A percentile compares a stretch with the other conserved stretches of the same genome.
Evolutionary conservation across 2,113 vertebrate genomes (phyloP).

Genomic region (Solenodon paradoxus): DNA sequence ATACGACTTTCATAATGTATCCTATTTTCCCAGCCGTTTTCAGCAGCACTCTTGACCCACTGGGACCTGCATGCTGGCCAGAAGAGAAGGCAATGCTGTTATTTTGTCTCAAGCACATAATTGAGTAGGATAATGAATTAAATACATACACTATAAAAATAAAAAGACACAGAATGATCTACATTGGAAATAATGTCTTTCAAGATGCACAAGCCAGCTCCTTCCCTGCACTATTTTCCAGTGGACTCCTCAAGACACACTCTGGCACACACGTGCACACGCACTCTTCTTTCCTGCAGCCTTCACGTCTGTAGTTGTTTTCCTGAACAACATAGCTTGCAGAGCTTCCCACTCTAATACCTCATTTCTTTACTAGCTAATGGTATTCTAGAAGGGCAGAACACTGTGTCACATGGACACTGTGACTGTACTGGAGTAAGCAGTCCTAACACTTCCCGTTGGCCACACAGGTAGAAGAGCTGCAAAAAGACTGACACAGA

Average conservation of each 20-base stretch:
- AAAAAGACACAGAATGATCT: neutral
- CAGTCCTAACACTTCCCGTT: no score
- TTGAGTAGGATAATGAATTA: neutral
- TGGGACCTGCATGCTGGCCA: neutral
- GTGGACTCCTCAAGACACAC: no score
- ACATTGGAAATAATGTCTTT: neutral
- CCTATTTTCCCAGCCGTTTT: neutral
- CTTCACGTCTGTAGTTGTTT: neutral
- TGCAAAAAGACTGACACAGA: no score
- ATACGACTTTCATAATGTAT: neutral
- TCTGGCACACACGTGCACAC: no score
- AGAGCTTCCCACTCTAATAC: neutral
- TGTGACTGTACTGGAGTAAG: no score
- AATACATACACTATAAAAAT: neutral
- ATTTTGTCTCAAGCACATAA: neutral
- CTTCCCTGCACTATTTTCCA: no score
- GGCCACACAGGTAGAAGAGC: no score
- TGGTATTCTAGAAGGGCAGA: no score
- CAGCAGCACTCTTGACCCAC: neutral
- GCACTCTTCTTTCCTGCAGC: neutral
- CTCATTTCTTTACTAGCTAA: neutral
- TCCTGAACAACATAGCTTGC: neutral
- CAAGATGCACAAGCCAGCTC: neutral
- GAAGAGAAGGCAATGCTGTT: neutral
- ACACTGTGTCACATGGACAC: no score